Conservation (phyloP, 1,140 invertebrate genomes). For the Drosophila parabipectinata region DNA sequence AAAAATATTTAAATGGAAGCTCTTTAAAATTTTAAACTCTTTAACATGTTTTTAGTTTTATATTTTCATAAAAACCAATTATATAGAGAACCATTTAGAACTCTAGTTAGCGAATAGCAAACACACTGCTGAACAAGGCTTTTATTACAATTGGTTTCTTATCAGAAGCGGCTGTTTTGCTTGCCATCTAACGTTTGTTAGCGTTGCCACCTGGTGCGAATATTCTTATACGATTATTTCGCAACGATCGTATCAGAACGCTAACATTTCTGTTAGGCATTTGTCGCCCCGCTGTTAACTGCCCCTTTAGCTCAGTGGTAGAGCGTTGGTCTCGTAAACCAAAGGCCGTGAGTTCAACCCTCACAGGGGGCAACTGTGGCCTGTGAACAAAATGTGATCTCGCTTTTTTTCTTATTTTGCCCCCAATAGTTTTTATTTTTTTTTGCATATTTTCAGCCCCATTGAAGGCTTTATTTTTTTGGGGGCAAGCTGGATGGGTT, state of each 20-base stretch:
- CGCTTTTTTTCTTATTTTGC: not conserved
- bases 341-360: constrained; percentile 96
- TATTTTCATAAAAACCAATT: not conserved
- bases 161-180: constrained; percentile 2
- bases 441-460: not conserved
- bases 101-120: not conserved
- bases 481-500: constrained; percentile 9
- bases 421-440: not conserved
- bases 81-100: not conserved
- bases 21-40: too few species aligned
- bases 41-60: not conserved
- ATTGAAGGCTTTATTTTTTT: constrained; percentile 2
- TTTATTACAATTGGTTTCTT: not conserved
- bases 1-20: not conserved
- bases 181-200: constrained; percentile 1
- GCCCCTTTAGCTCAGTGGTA: constrained; percentile 94
- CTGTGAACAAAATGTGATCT: not conserved
- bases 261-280: constrained; percentile 7
- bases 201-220: constrained; percentile 11
- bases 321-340: constrained; percentile 97
- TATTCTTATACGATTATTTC: constrained; percentile 2
- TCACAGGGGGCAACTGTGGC: constrained; percentile 84
- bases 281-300: constrained; percentile 6
- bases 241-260: not conserved
- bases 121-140: not conserved